Base-by-base conservation (phyloP, 2,888 invertebrate genomes). In the Caprella mutica region DNA sequence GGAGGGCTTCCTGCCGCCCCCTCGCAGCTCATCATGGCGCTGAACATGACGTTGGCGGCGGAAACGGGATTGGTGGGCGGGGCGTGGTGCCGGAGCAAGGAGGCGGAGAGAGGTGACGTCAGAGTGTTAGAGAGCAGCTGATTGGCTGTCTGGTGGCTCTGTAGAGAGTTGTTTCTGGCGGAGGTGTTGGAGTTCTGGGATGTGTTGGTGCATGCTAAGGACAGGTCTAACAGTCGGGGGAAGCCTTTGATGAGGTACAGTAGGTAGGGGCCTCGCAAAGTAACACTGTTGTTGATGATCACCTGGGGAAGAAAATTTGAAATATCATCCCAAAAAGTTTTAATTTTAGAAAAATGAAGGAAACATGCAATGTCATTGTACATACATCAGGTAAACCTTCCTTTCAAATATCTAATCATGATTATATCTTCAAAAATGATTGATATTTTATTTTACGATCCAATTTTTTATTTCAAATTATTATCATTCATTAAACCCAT, bases 211-310 rank as follows among this genome's bases (percentile, higher is more conserved):
- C 58, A 60, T 26, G 60, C 54, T 8, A 64, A 26, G 2, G 64
- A 64, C 6, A 56, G 55, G 19, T 64, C 64, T 21, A 64, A 55
- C 14, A 64, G 58, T 30, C 59, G 60, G 12, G 64, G 64, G 23
- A 60, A 46, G 33, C 56, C 53, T 24, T 60, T 52, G n/a, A 64
- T 50, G 39, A 64, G 44, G 38, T 58, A 60, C 26, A 64, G 39
- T 8, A 64, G 51, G 33, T 64, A 58, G 26, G 60, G 58, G 5
- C 64, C 64, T 48, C 64, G 42, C 17, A 64, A 26, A 17, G 56
- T 56, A 12, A 64, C 58, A 27, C 59, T 58, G 42, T 56, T 60
- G 39, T 60, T 64, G 21, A 58, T 35, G 9, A 51, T 60, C 35
- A 60, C 52, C 58, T 59, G 57, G 17, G 43, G 30, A 50, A 19